These are phyloP conservation scores for Oscheius myriophilus DNA, from an alignment of 2,888 invertebrate genomes.

Conservation along the genomic window DNA sequence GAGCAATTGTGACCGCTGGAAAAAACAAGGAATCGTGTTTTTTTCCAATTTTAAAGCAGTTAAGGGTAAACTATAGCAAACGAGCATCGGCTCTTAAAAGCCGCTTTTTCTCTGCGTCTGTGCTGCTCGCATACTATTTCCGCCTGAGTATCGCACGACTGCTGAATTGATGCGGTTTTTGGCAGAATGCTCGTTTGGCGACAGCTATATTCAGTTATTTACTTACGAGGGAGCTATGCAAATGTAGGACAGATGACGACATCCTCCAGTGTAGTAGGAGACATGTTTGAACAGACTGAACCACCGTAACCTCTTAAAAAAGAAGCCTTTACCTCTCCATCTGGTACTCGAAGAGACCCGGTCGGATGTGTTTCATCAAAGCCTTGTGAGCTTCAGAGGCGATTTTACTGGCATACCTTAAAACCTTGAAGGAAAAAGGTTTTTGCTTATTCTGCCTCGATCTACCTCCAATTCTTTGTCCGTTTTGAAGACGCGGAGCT, in stretches of 20 bases:
- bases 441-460: too few species aligned
- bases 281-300: conserved; percentile 78
- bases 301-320: neutral
- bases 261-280: conserved; percentile 87
- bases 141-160: too few species aligned
- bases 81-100: too few species aligned
- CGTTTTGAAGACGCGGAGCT: conserved; percentile 78
- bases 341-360: conserved; percentile 77
- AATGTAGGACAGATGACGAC: conserved; percentile 86
- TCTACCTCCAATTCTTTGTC: conserved; percentile 81
- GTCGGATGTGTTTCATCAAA: conserved; percentile 82
- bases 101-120: too few species aligned
- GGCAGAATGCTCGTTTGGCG: too few species aligned
- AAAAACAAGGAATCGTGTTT: conserved; percentile 2
- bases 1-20: conserved; percentile 85
- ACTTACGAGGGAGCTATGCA: conserved; percentile 86
- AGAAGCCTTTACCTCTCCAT: conserved; percentile 71
- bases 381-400: conserved; percentile 94
- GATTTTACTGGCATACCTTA: conserved; percentile 85
- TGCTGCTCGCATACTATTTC: too few species aligned
- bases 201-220: too few species aligned
- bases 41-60: too few species aligned
- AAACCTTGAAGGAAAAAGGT: conserved; percentile 27
- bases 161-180: too few species aligned
- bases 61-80: too few species aligned